Evolutionary conservation across 2,113 vertebrate species (phyloP).

Genomic region (Pogonocichla stellata): DNA sequence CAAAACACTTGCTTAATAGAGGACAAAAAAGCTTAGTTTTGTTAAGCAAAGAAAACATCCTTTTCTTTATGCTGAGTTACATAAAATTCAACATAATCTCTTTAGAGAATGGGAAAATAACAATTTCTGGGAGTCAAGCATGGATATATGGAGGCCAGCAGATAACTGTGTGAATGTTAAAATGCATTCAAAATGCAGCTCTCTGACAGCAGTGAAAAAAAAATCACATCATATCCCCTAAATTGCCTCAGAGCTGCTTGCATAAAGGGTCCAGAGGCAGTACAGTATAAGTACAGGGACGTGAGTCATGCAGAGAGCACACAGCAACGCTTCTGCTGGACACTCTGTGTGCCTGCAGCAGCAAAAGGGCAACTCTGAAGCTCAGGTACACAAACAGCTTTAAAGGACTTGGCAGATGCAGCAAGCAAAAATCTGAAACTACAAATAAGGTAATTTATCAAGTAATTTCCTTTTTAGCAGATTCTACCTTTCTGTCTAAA

Average conservation of each 20-base stretch:
- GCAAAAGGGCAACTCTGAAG: neutral
- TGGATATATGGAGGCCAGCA: neutral
- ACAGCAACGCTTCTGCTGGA: slow-evolving; percentile 7
- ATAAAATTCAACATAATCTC: neutral
- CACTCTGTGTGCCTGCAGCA: neutral
- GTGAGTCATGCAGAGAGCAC: neutral
- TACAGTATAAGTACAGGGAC: slow-evolving; percentile 58
- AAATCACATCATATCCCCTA: slow-evolving; percentile 45
- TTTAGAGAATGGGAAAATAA: neutral
- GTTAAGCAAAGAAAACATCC: neutral
- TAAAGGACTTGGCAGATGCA: slow-evolving; percentile 25
- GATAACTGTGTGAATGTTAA: neutral
- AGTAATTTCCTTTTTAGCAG: neutral
- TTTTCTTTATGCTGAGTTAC: neutral
- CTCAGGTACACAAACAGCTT: slow-evolving; percentile 30
- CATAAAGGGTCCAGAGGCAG: slow-evolving; percentile 69
- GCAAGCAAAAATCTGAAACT: slow-evolving; percentile 32
- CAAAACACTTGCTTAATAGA: neutral
- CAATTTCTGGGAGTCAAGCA: neutral
- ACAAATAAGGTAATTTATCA: slow-evolving; percentile 56
- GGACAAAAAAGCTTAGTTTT: neutral
- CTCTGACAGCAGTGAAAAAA: slow-evolving; percentile 70
- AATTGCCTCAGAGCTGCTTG: slow-evolving; percentile 71
- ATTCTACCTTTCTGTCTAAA: slow-evolving; percentile 13
- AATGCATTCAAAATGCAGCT: slow-evolving; percentile 40